Percentiles rank a stretch among this genome's conserved stretches.
phyloP scores from a whole-genome alignment of 2,888 invertebrate genomes.

The Hydroisotoma schaefferi region DNA sequence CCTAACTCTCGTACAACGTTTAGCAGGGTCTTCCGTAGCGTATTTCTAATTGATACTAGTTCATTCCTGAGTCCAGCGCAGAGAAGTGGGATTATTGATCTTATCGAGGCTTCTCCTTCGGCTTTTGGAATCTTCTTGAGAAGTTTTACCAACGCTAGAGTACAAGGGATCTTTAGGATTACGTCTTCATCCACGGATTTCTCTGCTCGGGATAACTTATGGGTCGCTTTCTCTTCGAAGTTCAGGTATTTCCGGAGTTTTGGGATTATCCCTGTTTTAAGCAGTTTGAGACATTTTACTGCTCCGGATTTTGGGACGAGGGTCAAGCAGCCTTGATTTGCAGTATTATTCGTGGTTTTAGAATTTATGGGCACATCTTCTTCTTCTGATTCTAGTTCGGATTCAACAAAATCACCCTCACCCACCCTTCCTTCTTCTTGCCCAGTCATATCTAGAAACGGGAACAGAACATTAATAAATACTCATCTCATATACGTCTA shows the following conservation, averaged over 20 bases:
- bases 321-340: slow-evolving; percentile 9
- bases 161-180: slow-evolving; percentile 39
- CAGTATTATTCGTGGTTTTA: not conserved
- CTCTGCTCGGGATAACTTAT: slow-evolving; percentile 34
- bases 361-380: slow-evolving; percentile 20
- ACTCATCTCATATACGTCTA: not conserved
- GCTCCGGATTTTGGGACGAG: slow-evolving; percentile 29
- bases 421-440: too few species aligned
- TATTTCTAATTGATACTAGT: slow-evolving; percentile 31
- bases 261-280: slow-evolving; percentile 32
- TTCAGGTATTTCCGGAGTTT: slow-evolving; percentile 35
- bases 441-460: not conserved
- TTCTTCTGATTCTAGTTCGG: slow-evolving; percentile 7
- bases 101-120: slow-evolving; percentile 32
- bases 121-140: slow-evolving; percentile 35
- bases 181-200: slow-evolving; percentile 38
- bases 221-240: slow-evolving; percentile 38
- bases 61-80: slow-evolving; percentile 36
- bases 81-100: slow-evolving; percentile 39
- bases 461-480: not conserved
- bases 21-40: slow-evolving; percentile 33
- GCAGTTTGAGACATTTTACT: slow-evolving; percentile 23
- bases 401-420: not conserved
- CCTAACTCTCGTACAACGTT: slow-evolving; percentile 38
- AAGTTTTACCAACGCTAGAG: slow-evolving; percentile 36